Evolutionary conservation across 2,113 vertebrate species (phyloP), one percentile per base, ranked within the genome.

Genomic region (Psilopsiagon aymara): DNA sequence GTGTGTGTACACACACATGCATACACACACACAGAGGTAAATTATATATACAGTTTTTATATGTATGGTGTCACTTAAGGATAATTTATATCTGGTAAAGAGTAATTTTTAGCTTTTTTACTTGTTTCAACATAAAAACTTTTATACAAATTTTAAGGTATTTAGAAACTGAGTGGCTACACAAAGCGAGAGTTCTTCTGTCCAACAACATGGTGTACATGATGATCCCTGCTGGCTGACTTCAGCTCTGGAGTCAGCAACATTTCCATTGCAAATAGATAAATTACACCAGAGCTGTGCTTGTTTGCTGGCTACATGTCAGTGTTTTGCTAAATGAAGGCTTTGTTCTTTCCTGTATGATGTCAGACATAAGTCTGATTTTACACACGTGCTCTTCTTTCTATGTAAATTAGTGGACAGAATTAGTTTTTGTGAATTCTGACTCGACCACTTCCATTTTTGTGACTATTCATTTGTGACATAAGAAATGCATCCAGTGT

Each of bases 11-110:
- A 29, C 5, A 24, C 29, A 62, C 16, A 51, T 16, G 5, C 33
- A 2, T 31, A 43, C 10, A 20, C 35, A 53, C 59, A 78, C 59
- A 77, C 39, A 35, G 0, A 67, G 51, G 11, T 84, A 60, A 93
- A 88, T 81, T 81, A 21, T 70, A 57, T 69, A 12, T 70, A 37
- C 37, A 35, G n/a, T 0, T 75, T 94, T 97, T 94, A 64, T 83
- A 86, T 43, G 13, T 86, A 52, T 77, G 76, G 73, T 88, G 67
- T 95, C 96, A 95, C 71, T 96, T 97, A 96, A 93, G 62, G 90
- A 93, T 88, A 96, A 96, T 95, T 96, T 95, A 85, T 94, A 92
- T 85, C 81, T 87, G 70, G 95, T 82, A 78, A 96, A 97, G 86
- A 95, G 70, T 82, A 68, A 43, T 63, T 88, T 92, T 69, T 83